Evolutionary conservation across 2,797 vertebrate genomes (phyloP).

Genomic region (Poeciliopsis paucimaculata): DNA sequence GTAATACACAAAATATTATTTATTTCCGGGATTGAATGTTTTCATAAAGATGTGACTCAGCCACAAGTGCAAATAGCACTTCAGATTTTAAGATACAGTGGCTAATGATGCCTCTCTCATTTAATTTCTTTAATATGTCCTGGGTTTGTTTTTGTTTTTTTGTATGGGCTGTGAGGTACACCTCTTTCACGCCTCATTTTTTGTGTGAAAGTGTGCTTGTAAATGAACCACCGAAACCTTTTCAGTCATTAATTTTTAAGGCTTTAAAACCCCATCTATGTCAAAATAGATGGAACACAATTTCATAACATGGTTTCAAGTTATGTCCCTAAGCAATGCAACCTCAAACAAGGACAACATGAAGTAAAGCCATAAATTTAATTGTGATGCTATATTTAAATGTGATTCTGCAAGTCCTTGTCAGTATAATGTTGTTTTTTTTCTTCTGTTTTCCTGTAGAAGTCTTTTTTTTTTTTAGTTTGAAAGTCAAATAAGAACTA

Average conservation of each 20-base stretch:
- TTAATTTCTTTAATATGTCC: neutral
- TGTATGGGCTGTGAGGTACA: neutral
- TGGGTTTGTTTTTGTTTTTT: neutral
- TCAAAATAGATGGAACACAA: neutral
- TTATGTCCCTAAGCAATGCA: neutral
- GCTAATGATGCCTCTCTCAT: constrained; percentile 1
- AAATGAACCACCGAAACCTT: neutral
- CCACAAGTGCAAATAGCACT: constrained; percentile 4
- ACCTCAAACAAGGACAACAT: constrained; percentile 4
- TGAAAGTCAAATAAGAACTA: constrained; percentile 53
- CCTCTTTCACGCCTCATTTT: neutral
- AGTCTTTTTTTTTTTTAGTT: constrained; percentile 22
- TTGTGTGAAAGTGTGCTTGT: neutral
- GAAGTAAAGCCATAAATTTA: neutral
- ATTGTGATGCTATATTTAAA: constrained; percentile 18
- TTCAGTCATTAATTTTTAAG: neutral
- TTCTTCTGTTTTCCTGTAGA: constrained; percentile 4
- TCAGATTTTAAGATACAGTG: constrained; percentile 3
- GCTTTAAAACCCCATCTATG: neutral
- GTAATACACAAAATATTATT: neutral
- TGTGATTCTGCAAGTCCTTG: constrained; percentile 24
- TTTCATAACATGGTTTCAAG: neutral
- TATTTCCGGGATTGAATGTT: neutral
- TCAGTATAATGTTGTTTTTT: neutral
- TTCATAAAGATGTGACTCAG: neutral